These are phyloP conservation scores for Pteromalus puparum DNA, from an alignment of 1,140 invertebrate genomes.

Conservation along the genomic window DNA sequence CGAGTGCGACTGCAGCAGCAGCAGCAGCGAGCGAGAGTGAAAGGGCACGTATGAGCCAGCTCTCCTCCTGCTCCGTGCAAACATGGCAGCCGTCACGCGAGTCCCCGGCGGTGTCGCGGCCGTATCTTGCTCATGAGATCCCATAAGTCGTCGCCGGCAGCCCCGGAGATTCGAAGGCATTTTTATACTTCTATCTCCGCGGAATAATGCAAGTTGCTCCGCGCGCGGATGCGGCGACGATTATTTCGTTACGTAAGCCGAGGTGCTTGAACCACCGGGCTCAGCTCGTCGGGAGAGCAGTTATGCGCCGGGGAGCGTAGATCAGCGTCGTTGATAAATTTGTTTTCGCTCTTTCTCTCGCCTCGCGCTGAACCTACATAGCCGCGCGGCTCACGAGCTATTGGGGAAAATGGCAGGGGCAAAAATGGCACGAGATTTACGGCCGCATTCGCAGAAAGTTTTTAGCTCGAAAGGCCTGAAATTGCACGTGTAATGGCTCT, in stretches of 20 bases:
- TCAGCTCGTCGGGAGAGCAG: no score
- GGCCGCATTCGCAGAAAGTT: conserved; percentile 31
- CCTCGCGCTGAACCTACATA: no score
- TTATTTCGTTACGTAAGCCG: neutral
- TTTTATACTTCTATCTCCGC: no score
- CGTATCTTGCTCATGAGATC: conserved; percentile 61
- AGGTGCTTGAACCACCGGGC: no score
- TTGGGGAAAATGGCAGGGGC: neutral
- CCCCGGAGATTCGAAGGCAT: neutral
- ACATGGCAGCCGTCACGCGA: conserved; percentile 74
- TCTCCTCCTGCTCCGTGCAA: conserved; percentile 64
- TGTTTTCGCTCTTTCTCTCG: neutral
- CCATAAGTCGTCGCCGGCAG: conserved; percentile 14
- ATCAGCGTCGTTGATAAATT: neutral
- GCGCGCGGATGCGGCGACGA: neutral
- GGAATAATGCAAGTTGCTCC: neutral
- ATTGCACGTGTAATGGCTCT: neutral
- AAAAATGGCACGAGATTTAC: conserved; percentile 16
- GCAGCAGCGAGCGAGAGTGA: conserved; percentile 41
- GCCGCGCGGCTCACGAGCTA: neutral
- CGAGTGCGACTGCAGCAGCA: neutral
- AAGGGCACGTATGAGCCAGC: conserved; percentile 35
- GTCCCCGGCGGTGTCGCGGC: conserved; percentile 60
- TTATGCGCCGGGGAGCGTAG: neutral
- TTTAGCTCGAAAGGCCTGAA: neutral